Evolutionary conservation across 2,888 invertebrate species (phyloP).

Genomic region (Pharmacophagus antenor): DNA sequence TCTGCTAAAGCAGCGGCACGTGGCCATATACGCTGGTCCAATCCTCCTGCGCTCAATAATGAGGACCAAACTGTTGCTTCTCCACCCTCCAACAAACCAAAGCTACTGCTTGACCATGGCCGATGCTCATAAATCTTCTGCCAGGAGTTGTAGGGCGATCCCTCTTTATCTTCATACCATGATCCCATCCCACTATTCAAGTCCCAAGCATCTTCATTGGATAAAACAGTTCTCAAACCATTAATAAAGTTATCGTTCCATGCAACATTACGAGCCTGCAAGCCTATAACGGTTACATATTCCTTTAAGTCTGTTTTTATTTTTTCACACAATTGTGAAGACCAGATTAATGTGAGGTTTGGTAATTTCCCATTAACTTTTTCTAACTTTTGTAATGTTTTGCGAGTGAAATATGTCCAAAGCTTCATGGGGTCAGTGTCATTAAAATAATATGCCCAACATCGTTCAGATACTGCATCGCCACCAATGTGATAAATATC

Average conservation of each 20-base stretch:
- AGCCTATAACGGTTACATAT: slow-evolving; percentile 46
- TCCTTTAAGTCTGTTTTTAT: slow-evolving; percentile 51
- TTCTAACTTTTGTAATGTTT: slow-evolving; percentile 80
- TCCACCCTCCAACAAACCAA: slow-evolving; percentile 83
- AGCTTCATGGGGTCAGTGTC: slow-evolving; percentile 83
- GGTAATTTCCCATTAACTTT: slow-evolving; percentile 68
- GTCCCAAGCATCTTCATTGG: slow-evolving; percentile 92
- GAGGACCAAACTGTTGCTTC: slow-evolving; percentile 92
- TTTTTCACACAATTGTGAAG: slow-evolving; percentile 47
- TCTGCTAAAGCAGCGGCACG: slow-evolving; percentile 90
- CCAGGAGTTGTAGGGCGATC: slow-evolving; percentile 91
- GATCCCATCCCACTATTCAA: slow-evolving; percentile 90
- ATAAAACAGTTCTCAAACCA: slow-evolving; percentile 86
- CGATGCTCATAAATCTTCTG: slow-evolving; percentile 90
- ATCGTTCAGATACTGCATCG: slow-evolving; percentile 86
- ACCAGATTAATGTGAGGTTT: slow-evolving; percentile 56
- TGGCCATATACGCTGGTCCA: slow-evolving; percentile 90
- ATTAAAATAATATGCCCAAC: slow-evolving; percentile 84
- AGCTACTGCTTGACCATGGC: slow-evolving; percentile 75
- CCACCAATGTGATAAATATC: slow-evolving; percentile 91
- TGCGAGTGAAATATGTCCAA: slow-evolving; percentile 87
- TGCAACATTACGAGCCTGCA: slow-evolving; percentile 83
- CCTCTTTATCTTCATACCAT: slow-evolving; percentile 88
- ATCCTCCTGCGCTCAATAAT: slow-evolving; percentile 83
- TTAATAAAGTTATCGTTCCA: slow-evolving; percentile 77